Evolutionary conservation across 2,113 vertebrate genomes (phyloP).

Genomic region (Syrrhaptes paradoxus): DNA sequence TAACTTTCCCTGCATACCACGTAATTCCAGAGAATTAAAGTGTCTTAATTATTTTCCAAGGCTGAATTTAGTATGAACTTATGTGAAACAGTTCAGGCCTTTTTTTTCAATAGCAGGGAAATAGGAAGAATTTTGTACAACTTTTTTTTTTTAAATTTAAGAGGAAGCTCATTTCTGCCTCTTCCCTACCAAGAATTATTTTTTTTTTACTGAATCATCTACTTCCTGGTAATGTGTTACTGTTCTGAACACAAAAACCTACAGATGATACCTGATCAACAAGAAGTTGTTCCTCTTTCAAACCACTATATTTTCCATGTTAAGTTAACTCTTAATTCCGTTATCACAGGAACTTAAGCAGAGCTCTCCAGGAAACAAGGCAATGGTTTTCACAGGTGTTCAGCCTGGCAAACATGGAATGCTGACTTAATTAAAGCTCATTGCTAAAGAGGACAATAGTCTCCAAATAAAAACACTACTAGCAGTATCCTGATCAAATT

Average conservation of each 20-base stretch:
- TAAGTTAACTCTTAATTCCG: conserved; percentile 8
- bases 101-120: neutral
- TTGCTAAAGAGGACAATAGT: neutral
- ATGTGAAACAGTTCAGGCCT: neutral
- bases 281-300: conserved; percentile 66
- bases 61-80: neutral
- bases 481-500: neutral
- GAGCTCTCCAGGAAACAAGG: conserved; percentile 25
- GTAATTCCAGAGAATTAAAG: neutral
- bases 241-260: neutral
- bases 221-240: conserved; percentile 29
- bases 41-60: neutral
- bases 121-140: neutral
- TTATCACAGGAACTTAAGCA: conserved; percentile 25
- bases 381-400: neutral
- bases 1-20: neutral
- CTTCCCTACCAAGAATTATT: neutral
- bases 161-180: conserved; percentile 46
- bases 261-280: conserved; percentile 20
- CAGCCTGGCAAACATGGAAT: neutral
- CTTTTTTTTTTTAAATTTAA: neutral
- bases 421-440: neutral
- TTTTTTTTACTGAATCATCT: conserved; percentile 35
- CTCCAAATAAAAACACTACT: neutral
- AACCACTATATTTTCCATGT: conserved; percentile 10